phyloP scores from a whole-genome alignment of 2,888 invertebrate genomes.

The Bombyx huttoni region DNA sequence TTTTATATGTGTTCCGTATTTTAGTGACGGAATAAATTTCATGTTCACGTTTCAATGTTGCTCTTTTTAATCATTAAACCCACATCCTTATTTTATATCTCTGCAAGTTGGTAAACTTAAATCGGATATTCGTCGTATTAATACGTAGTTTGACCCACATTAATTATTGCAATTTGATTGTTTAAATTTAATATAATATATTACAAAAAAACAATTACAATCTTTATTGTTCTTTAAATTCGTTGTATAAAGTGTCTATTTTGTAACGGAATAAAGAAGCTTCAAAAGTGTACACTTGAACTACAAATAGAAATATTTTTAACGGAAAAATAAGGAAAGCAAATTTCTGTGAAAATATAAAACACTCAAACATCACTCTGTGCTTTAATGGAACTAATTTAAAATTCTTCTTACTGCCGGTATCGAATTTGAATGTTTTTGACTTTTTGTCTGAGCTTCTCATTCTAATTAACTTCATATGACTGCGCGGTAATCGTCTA shows the following conservation, averaged over 20 bases:
- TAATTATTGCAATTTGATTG: too few species aligned
- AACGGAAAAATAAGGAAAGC: constrained; percentile 5
- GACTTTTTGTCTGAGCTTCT: constrained; percentile 71
- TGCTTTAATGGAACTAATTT: constrained; percentile 11
- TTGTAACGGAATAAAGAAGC: too few species aligned
- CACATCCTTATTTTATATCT: not conserved
- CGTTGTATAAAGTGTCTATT: too few species aligned
- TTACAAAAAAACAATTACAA: too few species aligned
- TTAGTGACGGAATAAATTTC: not conserved
- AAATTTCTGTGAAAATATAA: constrained; percentile 1
- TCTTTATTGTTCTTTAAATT: too few species aligned
- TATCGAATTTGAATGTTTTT: constrained; percentile 74
- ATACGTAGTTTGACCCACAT: too few species aligned
- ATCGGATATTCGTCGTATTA: not conserved
- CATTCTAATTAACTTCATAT: constrained; percentile 76
- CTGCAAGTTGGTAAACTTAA: not conserved
- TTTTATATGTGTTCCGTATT: not conserved
- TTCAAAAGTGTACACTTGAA: too few species aligned
- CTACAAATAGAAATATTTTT: not conserved
- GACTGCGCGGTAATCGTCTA: constrained; percentile 69
- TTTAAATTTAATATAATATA: too few species aligned
- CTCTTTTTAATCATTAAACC: not conserved
- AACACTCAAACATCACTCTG: constrained; percentile 13
- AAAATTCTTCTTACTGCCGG: constrained; percentile 66
- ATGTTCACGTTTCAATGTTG: not conserved